A percentile compares a stretch with the other conserved stretches of the same genome.
phyloP scores from a whole-genome alignment of 2,113 vertebrate species.

The Pelecanus crispus region DNA sequence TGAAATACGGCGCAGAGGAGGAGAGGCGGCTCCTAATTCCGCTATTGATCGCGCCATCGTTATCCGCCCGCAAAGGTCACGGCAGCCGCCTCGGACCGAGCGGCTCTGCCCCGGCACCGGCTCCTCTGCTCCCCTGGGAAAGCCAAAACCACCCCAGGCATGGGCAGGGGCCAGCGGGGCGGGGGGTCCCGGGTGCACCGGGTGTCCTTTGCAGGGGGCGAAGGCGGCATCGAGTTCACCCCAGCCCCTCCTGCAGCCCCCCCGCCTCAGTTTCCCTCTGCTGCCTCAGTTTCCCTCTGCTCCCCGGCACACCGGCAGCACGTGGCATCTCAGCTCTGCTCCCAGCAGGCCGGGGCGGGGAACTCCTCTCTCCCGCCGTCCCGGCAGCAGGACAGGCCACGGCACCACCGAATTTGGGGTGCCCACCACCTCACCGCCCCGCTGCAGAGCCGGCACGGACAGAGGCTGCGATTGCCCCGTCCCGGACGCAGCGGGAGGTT shows the following conservation, averaged over 20 bases:
- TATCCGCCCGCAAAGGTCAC: not conserved
- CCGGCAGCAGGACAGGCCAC: not conserved
- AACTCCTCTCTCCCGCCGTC: not conserved
- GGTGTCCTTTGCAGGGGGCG: accelerated
- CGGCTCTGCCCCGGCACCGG: not conserved
- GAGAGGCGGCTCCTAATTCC: not conserved
- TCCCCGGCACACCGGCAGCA: not conserved
- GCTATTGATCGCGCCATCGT: not conserved
- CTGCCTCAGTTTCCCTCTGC: not conserved
- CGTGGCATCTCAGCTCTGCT: not conserved
- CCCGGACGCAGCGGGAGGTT: accelerated
- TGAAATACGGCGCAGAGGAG: not conserved
- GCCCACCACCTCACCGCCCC: not conserved
- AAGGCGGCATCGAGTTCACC: not conserved
- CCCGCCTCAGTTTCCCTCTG: not conserved
- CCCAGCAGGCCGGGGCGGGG: not conserved
- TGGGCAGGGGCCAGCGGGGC: not conserved
- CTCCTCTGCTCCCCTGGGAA: not conserved
- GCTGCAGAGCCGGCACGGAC: accelerated
- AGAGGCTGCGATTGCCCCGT: accelerated
- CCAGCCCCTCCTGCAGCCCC: too few relatives aligned
- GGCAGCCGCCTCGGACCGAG: accelerated
- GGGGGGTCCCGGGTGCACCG: not conserved
- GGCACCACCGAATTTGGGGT: not conserved
- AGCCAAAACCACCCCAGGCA: accelerated